Evolutionary conservation across 2,797 vertebrate genomes (phyloP).

Genomic region (Eurystomus glaucurus): DNA sequence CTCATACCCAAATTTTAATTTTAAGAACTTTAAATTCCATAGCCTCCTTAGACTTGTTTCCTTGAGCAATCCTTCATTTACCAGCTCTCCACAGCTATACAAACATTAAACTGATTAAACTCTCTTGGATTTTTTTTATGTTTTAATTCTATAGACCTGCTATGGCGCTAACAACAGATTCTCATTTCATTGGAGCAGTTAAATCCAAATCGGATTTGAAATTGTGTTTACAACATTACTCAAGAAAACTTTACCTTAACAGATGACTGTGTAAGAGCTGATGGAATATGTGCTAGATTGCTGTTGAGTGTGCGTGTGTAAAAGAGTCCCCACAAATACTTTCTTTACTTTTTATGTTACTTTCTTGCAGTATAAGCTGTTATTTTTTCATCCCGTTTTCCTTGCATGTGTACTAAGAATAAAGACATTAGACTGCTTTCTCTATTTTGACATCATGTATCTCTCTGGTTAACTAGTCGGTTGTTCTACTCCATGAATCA

Average conservation of each 20-base stretch:
- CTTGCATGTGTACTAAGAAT: not conserved
- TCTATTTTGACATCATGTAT: not conserved
- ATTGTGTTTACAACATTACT: not conserved
- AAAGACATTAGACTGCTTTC: not conserved
- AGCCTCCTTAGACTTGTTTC: not conserved
- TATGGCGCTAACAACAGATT: not conserved
- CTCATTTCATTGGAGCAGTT: not conserved
- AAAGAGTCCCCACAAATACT: not conserved
- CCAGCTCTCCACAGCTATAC: not conserved
- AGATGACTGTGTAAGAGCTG: not conserved
- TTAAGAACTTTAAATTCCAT: not conserved
- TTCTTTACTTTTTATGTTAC: not conserved
- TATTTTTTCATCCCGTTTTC: not conserved
- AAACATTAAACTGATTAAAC: not conserved
- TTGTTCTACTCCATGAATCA: not conserved
- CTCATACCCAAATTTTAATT: not conserved
- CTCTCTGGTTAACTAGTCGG: not conserved
- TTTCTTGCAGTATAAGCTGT: not conserved
- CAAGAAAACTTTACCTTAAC: not conserved
- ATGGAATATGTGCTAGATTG: not conserved
- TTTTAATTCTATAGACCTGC: not conserved
- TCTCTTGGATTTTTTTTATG: not conserved
- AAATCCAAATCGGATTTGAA: not conserved
- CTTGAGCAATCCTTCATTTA: not conserved
- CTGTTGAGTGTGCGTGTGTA: not conserved